phyloP scores from a whole-genome alignment of 2,113 vertebrate species.

The Dicentrarchus labrax region DNA sequence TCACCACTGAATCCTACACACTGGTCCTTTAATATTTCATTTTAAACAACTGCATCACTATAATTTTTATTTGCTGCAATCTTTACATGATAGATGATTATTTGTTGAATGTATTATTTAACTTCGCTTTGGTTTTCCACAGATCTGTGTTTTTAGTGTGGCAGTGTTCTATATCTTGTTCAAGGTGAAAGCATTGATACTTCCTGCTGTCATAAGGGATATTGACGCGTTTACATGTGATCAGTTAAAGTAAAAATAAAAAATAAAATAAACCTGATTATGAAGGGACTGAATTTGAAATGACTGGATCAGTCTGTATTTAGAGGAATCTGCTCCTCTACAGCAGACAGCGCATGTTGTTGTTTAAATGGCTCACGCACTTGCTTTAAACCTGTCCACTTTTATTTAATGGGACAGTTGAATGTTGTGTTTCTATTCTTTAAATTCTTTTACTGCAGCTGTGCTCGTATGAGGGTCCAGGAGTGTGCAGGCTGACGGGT shows the following conservation, averaged over 20 bases:
- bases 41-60: background rate
- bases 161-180: background rate
- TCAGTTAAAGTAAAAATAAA: too few relatives aligned
- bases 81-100: background rate
- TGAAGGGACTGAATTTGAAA: background rate
- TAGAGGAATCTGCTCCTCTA: background rate
- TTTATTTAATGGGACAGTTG: background rate
- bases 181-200: too few relatives aligned
- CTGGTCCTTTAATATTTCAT: background rate
- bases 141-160: background rate
- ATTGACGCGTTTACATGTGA: too few relatives aligned
- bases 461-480: background rate
- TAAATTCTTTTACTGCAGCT: background rate
- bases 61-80: background rate
- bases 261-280: background rate
- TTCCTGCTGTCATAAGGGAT: too few relatives aligned
- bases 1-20: too few relatives aligned
- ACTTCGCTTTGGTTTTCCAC: background rate
- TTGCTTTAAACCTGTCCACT: background rate
- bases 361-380: background rate
- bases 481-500: conserved; percentile 28
- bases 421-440: background rate
- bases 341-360: background rate
- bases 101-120: background rate
- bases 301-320: background rate